Percentiles rank a stretch among this genome's conserved stretches.
Conservation (phyloP, 2,888 invertebrate species). For the Mythimna lalbum region DNA sequence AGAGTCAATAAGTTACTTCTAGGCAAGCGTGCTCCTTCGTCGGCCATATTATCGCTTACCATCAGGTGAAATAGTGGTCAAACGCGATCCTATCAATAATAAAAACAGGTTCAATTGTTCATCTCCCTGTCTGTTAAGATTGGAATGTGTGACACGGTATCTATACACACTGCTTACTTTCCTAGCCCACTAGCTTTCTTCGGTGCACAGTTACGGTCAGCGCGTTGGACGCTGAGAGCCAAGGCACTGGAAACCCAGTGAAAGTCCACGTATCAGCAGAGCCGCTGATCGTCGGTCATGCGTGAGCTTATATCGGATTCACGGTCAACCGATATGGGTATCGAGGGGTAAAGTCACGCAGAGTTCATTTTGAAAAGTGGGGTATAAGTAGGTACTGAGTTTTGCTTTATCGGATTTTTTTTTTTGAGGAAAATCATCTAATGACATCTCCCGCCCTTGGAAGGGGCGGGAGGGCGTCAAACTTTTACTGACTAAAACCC, state of each 20-base stretch:
- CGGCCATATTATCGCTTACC: too few relatives aligned
- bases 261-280: conserved; percentile 67
- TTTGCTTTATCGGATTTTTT: too few relatives aligned
- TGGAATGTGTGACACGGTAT: conserved; percentile 34
- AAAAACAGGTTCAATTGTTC: conserved; percentile 4
- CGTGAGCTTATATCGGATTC: conserved; percentile 57
- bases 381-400: not conserved
- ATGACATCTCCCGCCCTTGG: too few relatives aligned
- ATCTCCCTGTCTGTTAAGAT: not conserved
- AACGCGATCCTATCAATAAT: too few relatives aligned
- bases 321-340: conserved; percentile 36
- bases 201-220: conserved; percentile 67
- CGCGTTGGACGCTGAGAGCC: conserved; percentile 62
- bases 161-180: conserved; percentile 65
- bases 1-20: too few relatives aligned
- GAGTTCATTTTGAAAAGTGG: conserved; percentile 13
- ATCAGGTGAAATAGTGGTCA: too few relatives aligned
- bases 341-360: conserved; percentile 7
- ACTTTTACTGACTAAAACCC: too few relatives aligned
- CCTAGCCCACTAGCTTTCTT: conserved; percentile 73
- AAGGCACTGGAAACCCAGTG: conserved; percentile 71
- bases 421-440: too few relatives aligned
- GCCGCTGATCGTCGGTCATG: conserved; percentile 48
- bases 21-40: too few relatives aligned
- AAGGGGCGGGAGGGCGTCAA: too few relatives aligned